phyloP scores from a whole-genome alignment of 92 coral and sea anemone genomes.

The Muricea muricata region DNA sequence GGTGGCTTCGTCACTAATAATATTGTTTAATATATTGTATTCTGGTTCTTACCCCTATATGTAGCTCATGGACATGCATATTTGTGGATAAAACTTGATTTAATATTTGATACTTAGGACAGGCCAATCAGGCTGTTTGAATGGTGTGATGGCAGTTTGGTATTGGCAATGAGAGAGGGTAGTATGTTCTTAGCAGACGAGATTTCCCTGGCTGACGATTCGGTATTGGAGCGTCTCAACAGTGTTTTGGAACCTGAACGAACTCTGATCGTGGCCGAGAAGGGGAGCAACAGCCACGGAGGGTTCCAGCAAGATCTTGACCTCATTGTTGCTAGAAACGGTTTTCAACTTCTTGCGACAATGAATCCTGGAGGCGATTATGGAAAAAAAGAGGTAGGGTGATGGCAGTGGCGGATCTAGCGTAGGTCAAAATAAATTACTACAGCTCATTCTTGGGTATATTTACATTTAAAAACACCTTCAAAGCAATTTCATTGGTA shows the following conservation, averaged over 20 bases:
- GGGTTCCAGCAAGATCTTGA: constrained; percentile 71
- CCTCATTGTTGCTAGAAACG: constrained; percentile 73
- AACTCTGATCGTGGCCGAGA: constrained; percentile 95
- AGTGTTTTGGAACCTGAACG: constrained; percentile 97
- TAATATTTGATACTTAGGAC: constrained; percentile 26
- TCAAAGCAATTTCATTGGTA: too few species aligned
- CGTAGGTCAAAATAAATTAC: too few species aligned
- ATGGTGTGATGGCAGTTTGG: constrained; percentile 98
- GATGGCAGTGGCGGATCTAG: not conserved
- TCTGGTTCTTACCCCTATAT: too few species aligned
- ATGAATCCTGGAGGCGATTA: constrained; percentile 99
- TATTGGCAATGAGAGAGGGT: constrained; percentile 89
- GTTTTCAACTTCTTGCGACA: constrained; percentile 84
- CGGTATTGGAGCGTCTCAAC: constrained; percentile 95
- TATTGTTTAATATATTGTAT: too few species aligned
- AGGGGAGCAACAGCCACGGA: constrained; percentile 74
- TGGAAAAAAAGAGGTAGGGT: constrained; percentile 93
- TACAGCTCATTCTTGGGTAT: too few species aligned
- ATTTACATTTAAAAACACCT: too few species aligned
- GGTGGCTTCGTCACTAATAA: too few species aligned
- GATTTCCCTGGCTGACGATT: constrained; percentile 97
- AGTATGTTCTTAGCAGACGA: constrained; percentile 92
- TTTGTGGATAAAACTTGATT: not conserved
- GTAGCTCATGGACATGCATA: too few species aligned
- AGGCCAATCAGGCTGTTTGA: constrained; percentile 82